Percentiles rank a stretch among this genome's conserved stretches.
Evolutionary conservation across 2,113 vertebrate species (phyloP).

Genomic region (Tringa solitaria): DNA sequence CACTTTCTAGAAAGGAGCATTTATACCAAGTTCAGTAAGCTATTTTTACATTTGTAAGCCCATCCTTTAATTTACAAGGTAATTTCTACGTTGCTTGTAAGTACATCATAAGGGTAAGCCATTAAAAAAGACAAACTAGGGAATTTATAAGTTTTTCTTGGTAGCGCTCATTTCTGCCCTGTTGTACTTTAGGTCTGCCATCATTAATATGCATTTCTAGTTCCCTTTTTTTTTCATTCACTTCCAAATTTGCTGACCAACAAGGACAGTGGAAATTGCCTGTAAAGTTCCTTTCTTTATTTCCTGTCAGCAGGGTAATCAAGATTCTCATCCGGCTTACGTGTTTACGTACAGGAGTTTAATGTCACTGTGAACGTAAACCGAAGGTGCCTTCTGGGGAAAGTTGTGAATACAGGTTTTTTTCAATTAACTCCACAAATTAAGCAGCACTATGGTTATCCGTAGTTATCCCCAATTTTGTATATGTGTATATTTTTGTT

Average conservation of each 20-base stretch:
- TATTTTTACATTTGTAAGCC: neutral
- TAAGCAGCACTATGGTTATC: neutral
- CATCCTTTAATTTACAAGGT: neutral
- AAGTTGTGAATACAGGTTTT: neutral
- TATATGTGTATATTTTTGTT: neutral
- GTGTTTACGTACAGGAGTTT: neutral
- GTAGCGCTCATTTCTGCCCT: neutral
- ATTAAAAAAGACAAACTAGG: neutral
- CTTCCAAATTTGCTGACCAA: slow-evolving; percentile 51
- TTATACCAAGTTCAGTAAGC: neutral
- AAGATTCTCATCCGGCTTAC: slow-evolving; percentile 1
- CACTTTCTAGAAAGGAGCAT: neutral
- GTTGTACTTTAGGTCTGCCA: neutral
- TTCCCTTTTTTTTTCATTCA: slow-evolving; percentile 19
- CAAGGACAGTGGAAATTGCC: slow-evolving; percentile 50
- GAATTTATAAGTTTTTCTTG: neutral
- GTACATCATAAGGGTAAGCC: neutral
- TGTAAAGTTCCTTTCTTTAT: slow-evolving; percentile 43
- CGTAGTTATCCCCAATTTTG: neutral
- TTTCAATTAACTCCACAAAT: neutral
- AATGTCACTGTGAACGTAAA: neutral
- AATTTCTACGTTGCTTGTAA: neutral
- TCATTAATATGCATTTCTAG: slow-evolving; percentile 49
- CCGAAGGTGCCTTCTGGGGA: neutral
- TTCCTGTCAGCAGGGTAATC: slow-evolving; percentile 30